A percentile compares a stretch with the other conserved stretches of the same genome.
These are phyloP conservation scores for Scaptomyza parva DNA, from an alignment of 2,888 invertebrate genomes.

Conservation along the genomic window DNA sequence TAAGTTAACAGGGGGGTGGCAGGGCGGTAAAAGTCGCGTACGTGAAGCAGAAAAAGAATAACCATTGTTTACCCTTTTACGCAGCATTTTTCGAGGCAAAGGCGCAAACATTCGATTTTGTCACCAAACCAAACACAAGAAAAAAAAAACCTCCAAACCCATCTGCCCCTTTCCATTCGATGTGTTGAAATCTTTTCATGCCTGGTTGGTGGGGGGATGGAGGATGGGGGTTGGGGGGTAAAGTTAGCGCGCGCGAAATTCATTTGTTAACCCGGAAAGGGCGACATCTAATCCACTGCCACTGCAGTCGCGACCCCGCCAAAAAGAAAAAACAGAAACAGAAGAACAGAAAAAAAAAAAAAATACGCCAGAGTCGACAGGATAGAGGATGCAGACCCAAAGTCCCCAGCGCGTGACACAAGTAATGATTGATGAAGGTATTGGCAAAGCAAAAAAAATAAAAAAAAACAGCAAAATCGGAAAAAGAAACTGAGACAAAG, in stretches of 20 bases:
- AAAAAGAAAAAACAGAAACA: neutral
- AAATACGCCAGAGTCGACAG: constrained; percentile 21
- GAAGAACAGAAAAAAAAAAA: too few species aligned
- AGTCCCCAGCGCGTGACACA: constrained; percentile 68
- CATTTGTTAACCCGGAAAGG: constrained; percentile 75
- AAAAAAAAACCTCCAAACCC: constrained; percentile 19
- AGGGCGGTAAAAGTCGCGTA: constrained; percentile 13
- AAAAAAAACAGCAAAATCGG: constrained; percentile 13
- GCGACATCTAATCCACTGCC: constrained; percentile 70
- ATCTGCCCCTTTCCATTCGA: constrained; percentile 2
- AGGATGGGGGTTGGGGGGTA: neutral
- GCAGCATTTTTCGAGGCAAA: constrained; percentile 33
- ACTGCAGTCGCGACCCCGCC: constrained; percentile 67
- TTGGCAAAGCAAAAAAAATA: constrained; percentile 52
- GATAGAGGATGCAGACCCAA: constrained; percentile 56
- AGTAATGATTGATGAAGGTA: constrained; percentile 78
- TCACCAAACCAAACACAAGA: constrained; percentile 24
- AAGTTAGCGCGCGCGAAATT: constrained; percentile 68
- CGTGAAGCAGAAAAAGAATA: constrained; percentile 47
- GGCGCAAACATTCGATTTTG: constrained; percentile 50
- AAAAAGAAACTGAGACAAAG: constrained; percentile 24
- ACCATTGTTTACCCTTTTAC: constrained; percentile 73
- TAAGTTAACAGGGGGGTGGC: too few species aligned
- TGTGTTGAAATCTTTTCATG: constrained; percentile 72
- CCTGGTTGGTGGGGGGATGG: constrained; percentile 3